Conservation (phyloP, 2,797 vertebrate genomes). For the Nyctalus aviator region DNA sequence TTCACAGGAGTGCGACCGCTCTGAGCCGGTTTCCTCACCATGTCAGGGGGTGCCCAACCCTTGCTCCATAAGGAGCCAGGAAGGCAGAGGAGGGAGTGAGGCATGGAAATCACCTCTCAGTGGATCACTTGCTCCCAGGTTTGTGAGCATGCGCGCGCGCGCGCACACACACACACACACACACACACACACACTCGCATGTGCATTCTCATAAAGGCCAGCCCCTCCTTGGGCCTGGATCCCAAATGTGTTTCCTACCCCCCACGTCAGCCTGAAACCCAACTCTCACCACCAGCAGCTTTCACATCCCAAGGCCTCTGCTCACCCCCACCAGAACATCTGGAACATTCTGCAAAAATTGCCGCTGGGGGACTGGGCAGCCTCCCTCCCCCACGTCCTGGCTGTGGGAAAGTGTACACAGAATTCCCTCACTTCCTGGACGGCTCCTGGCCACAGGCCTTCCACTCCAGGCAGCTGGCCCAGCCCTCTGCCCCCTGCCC, state of each 20-base stretch:
- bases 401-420: not conserved
- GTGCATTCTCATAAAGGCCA: not conserved
- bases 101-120: not conserved
- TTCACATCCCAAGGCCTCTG: not conserved
- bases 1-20: not conserved
- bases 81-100: not conserved
- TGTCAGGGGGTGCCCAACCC: no score
- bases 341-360: slow-evolving; percentile 41
- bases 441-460: not conserved
- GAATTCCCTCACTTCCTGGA: not conserved
- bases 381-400: not conserved
- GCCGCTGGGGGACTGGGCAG: not conserved
- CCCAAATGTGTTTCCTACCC: not conserved
- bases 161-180: no score
- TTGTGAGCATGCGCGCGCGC: not conserved
- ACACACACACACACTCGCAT: rapidly evolving
- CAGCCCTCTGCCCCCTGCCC: no score
- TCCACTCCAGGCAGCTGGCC: no score
- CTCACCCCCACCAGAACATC: not conserved
- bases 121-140: not conserved
- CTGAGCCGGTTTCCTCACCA: not conserved
- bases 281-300: not conserved
- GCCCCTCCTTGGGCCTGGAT: not conserved
- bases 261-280: not conserved
- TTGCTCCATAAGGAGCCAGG: not conserved